Base-by-base conservation (phyloP, 2,888 invertebrate species). In the Elmis aenea region DNA sequence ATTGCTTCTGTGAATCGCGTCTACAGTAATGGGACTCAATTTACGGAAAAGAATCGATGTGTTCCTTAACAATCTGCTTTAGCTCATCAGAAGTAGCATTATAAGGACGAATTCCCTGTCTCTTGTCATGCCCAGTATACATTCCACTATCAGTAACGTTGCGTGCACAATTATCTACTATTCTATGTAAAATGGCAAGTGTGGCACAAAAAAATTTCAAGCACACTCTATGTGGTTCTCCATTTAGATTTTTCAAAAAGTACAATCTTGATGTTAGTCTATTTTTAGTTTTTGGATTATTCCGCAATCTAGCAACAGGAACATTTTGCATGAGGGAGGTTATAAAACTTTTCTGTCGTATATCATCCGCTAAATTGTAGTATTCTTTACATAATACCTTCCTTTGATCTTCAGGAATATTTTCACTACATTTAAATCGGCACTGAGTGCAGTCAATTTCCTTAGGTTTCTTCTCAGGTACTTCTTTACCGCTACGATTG, bases 291-390 rank as follows among this genome's bases (percentile, higher is more conserved):
- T 21, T 30, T 21, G 21, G 21, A 20, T 11, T 21, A 21, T 8
- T 2, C n/a, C 3, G n/a, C 13, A 21, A 12, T 21, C 9, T 20
- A 3, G 18, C 11, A 18, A 30, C 21, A 3, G 21, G 22, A n/a
- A 21, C 18, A 5, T 30, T 30, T 30, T 18, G 21, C 11, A 26
- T 10, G 5, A 30, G 22, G 3, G 11, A 20, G 6, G 18, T 5
- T 8, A 30, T 13, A 30, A 21, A 12, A 5, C 13, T 30, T 21
- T 21, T 30, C 13, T 30, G 30, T 10, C 16, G 18, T 9, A n/a
- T 5, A 21, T 21, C 11, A 18, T 30, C 30, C 13, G 30, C 30
- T 16, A 21, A 15, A 10, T 30, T 30, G 13, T 30, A 21, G 13
- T 30, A 30, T 13, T 30, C n/a, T 13, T 13, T 10, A 30, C 30